Conservation (phyloP, 2,888 invertebrate genomes). For the Abscondita cerata region DNA sequence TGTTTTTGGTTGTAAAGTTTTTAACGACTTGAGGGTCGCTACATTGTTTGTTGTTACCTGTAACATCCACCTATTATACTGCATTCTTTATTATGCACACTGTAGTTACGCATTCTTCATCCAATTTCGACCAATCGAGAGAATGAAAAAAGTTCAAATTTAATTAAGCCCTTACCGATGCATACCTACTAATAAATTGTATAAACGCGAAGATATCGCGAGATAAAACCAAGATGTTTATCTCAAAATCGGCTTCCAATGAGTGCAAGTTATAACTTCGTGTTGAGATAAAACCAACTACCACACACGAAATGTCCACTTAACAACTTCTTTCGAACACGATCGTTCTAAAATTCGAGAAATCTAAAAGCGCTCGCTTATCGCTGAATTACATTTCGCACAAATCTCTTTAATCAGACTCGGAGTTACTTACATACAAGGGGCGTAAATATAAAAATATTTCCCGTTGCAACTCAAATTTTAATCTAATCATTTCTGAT, state of each 20-base stretch:
- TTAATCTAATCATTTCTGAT: too few relatives aligned
- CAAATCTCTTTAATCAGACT: background rate
- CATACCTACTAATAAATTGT: conserved; percentile 44
- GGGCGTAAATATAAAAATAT: too few relatives aligned
- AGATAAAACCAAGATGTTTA: conserved; percentile 44
- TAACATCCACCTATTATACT: conserved; percentile 24
- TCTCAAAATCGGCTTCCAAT: conserved; percentile 37
- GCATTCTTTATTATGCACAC: conserved; percentile 22
- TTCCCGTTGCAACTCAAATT: too few relatives aligned
- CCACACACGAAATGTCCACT: conserved; percentile 49
- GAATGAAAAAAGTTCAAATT: conserved; percentile 16
- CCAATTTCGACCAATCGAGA: conserved; percentile 10
- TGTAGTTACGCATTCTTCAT: conserved; percentile 22
- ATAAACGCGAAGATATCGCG: conserved; percentile 45
- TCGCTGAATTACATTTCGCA: background rate
- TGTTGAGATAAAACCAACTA: conserved; percentile 37
- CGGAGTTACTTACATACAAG: background rate
- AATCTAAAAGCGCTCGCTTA: conserved; percentile 16
- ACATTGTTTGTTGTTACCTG: conserved; percentile 33
- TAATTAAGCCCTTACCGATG: background rate
- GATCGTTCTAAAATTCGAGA: conserved; percentile 44
- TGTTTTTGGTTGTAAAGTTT: conserved; percentile 50
- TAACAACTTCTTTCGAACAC: conserved; percentile 43
- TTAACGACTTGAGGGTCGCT: conserved; percentile 49
- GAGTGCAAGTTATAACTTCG: conserved; percentile 35